Evolutionary conservation across 1,140 invertebrate genomes (phyloP).

Genomic region (Drosophila orena): DNA sequence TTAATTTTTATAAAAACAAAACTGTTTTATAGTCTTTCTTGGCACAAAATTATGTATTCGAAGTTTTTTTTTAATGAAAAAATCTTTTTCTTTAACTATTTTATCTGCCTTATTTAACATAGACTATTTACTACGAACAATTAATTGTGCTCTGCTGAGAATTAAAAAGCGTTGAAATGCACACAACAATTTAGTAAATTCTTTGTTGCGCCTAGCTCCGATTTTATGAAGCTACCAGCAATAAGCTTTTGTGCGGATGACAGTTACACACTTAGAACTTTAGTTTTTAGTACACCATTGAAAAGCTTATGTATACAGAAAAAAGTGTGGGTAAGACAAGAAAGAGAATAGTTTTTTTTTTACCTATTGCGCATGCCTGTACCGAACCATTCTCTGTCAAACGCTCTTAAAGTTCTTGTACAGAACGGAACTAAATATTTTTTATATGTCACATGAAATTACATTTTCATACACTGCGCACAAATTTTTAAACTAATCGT

Average conservation of each 20-base stretch:
- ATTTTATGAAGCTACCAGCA: conserved; percentile 13
- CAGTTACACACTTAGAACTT: conserved; percentile 49
- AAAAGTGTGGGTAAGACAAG: neutral
- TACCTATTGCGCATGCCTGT: conserved; percentile 7
- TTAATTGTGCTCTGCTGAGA: conserved; percentile 18
- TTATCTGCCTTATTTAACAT: no score
- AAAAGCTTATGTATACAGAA: conserved; percentile 43
- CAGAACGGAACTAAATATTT: neutral
- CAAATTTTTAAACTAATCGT: no score
- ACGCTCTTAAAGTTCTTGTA: neutral
- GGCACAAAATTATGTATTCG: conserved; percentile 47
- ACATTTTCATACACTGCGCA: no score
- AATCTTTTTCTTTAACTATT: neutral
- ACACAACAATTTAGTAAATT: conserved; percentile 47
- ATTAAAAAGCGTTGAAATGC: conserved; percentile 56
- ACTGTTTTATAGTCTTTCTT: neutral
- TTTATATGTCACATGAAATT: no score
- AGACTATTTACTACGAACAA: conserved; percentile 6
- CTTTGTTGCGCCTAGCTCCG: conserved; percentile 26
- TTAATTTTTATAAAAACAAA: neutral
- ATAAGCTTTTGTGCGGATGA: conserved; percentile 7
- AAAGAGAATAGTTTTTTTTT: neutral
- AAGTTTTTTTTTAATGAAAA: neutral
- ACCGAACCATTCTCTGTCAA: neutral
- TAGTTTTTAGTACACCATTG: conserved; percentile 26